A percentile compares a stretch with the other conserved stretches of the same genome.
Evolutionary conservation across 1,140 invertebrate genomes (phyloP).

Genomic region (Cyclargus thomasi): DNA sequence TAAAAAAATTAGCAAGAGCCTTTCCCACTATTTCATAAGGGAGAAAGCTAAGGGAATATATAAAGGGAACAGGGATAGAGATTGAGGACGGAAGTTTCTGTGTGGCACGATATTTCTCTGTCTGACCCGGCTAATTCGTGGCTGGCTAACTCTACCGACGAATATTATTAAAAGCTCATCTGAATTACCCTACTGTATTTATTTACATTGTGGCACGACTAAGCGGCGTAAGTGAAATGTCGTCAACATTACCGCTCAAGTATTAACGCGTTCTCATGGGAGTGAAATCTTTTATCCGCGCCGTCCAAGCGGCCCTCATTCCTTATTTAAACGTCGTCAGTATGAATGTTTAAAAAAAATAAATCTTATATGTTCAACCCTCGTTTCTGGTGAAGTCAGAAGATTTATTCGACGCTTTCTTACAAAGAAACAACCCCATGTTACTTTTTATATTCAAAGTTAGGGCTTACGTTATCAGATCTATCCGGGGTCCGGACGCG

Average conservation of each 20-base stretch:
- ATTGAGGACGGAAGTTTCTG: too few relatives aligned
- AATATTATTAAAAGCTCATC: too few relatives aligned
- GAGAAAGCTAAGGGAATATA: too few relatives aligned
- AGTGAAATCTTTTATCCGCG: not conserved
- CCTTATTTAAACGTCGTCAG: conserved; percentile 16
- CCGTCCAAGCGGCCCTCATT: not conserved
- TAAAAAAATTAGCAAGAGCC: too few relatives aligned
- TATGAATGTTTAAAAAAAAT: conserved; percentile 21
- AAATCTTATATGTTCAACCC: conserved; percentile 19
- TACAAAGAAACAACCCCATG: conserved; percentile 25
- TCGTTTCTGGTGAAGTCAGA: conserved; percentile 19
- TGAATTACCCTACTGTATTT: too few relatives aligned
- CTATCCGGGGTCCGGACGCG: conserved; percentile 21
- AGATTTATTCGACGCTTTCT: conserved; percentile 29
- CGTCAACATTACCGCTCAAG: not conserved
- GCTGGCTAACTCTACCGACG: too few relatives aligned
- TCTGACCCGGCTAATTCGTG: too few relatives aligned
- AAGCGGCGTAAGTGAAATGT: not conserved
- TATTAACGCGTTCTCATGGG: not conserved
- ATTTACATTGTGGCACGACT: too few relatives aligned
- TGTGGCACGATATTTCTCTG: too few relatives aligned
- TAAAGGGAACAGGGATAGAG: too few relatives aligned
- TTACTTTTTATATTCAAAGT: conserved; percentile 34
- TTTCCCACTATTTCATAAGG: too few relatives aligned
- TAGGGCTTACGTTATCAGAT: conserved; percentile 30